Base-by-base conservation (phyloP, 2,113 vertebrate species). In the Mustelus asterias region DNA sequence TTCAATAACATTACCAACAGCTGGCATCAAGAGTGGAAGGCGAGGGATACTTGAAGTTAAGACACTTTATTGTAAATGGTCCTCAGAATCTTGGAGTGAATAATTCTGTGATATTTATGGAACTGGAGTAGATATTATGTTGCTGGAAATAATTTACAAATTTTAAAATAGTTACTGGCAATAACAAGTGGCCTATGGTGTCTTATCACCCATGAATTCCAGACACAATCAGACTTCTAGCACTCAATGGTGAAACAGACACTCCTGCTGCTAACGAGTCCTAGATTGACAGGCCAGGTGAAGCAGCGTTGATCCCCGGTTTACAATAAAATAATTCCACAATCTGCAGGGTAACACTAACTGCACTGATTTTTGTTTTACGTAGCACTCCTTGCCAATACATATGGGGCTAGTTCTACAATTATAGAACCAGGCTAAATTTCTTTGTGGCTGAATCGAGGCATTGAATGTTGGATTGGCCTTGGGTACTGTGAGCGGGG, bases 11-110 rank as follows among this genome's bases (percentile, higher is more conserved):
- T 93, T 18, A 93, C 60, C 60, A 67, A 67, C 60, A 41, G 60
- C 60, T 65, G 60, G 33, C 63, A 93, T 65, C 33, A 16, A 93
- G 7, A 67, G 18, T 65, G 60, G 14, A 65, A 65, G 63, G 89
- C 6, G 0, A n/a, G 13, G 86, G 11, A 60, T 1, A 90, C 60
- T 65, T 92, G 58, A 93, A 41, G 1, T 93, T 41, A 37, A 18
- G 58, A 18, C 60, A 93, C 60, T 65, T 93, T 93, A 93, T 37
- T 93, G 60, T 67, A 93, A 37, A 93, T 93, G 65, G 22, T 93
- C 33, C 60, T 93, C 6, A 20, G 33, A 93, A 65, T 93, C 86
- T 58, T 89, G 86, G 10, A 29, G 48, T 24, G 86, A 93, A 37
- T 90, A 90, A 6, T n/a, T 26, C 54, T n/a, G 44, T 33, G 54